Percentiles rank a stretch among this genome's conserved stretches.
These are phyloP conservation scores for Cisticola juncidis DNA, from an alignment of 2,113 vertebrate genomes.

Conservation along the genomic window DNA sequence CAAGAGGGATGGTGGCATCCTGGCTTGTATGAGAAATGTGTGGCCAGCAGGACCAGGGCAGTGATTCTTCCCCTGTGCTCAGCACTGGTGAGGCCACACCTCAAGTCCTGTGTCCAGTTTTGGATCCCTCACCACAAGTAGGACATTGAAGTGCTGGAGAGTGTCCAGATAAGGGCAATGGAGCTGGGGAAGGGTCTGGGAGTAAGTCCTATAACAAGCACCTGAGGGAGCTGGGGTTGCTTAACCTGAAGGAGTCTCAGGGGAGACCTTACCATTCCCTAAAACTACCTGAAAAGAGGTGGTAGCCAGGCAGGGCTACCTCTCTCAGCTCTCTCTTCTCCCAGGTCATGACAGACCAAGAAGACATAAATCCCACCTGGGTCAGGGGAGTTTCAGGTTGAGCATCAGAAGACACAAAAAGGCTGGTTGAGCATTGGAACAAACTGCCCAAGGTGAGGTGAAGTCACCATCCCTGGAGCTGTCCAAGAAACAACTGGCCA, in stretches of 20 bases:
- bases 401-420: background rate
- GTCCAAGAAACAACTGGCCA: background rate
- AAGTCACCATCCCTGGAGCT: background rate
- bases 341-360: background rate
- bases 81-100: fast-evolving
- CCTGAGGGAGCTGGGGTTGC: background rate
- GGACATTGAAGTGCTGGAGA: background rate
- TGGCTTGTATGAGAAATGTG: background rate
- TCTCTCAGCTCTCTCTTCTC: too few species aligned
- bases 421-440: background rate
- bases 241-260: background rate
- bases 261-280: background rate
- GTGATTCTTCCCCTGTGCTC: fast-evolving
- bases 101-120: background rate
- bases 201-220: fast-evolving
- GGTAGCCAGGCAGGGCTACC: background rate
- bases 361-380: background rate
- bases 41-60: background rate
- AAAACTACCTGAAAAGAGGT: background rate
- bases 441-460: fast-evolving
- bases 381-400: background rate
- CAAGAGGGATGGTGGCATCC: background rate
- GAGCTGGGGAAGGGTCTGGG: background rate
- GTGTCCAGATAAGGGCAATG: fast-evolving
- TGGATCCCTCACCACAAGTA: background rate